A percentile compares a stretch with the other conserved stretches of the same genome.
These are phyloP conservation scores for Cheilosia pagana DNA, from an alignment of 2,888 invertebrate genomes.

Conservation along the genomic window DNA sequence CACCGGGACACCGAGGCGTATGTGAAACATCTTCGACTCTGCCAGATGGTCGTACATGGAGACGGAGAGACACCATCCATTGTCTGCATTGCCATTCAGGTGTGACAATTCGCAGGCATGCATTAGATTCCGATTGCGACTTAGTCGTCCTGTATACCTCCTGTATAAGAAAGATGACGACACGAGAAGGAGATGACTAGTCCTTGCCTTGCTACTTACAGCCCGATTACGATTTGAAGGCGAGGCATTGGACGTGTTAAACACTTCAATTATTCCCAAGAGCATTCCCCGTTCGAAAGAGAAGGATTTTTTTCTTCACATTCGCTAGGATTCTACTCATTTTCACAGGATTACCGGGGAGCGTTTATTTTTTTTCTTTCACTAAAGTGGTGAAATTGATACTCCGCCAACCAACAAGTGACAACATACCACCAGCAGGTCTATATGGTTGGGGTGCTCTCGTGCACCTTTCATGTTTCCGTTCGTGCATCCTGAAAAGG, in stretches of 20 bases:
- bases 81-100: conserved; percentile 60
- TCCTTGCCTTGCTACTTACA: conserved; percentile 63
- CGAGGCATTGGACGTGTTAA: conserved; percentile 72
- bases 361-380: conserved; percentile 27
- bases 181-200: conserved; percentile 13
- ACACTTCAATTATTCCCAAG: conserved; percentile 75
- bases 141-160: conserved; percentile 29
- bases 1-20: conserved; percentile 55
- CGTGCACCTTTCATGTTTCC: conserved; percentile 71
- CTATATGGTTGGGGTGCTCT: conserved; percentile 20
- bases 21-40: conserved; percentile 72
- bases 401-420: conserved; percentile 75
- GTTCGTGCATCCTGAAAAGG: conserved; percentile 64
- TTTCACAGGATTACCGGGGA: conserved; percentile 60
- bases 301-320: conserved; percentile 28
- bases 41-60: conserved; percentile 47
- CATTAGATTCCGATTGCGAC: conserved; percentile 73
- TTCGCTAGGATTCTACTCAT: conserved; percentile 56
- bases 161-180: conserved; percentile 1
- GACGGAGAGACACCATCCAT: conserved; percentile 52
- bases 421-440: conserved; percentile 62
- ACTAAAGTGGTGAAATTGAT: conserved; percentile 70
- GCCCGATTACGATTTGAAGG: conserved; percentile 71
- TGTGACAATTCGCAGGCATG: conserved; percentile 72
- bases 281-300: conserved; percentile 53